Evolutionary conservation across 2,113 vertebrate genomes (phyloP), one percentile per base, ranked within the genome.

Genomic region (Ciconia maguari): DNA sequence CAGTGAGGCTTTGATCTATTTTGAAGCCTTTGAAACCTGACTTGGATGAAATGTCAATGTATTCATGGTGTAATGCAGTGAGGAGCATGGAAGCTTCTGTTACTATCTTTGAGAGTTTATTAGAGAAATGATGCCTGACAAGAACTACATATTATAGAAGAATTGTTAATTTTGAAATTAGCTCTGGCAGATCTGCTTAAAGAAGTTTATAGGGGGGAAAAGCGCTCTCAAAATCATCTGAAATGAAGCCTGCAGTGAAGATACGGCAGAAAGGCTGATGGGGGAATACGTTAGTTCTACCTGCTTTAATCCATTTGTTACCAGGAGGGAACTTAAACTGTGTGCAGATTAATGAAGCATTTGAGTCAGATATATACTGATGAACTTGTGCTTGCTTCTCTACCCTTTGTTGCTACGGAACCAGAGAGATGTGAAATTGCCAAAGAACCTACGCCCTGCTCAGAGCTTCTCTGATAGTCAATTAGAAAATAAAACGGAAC

Each of bases 91-190:
- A 94, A 92, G 36, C 7, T 62, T 91, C 58, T 78, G 49, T 48
- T 84, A 52, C 54, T 83, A 3, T 83, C 77, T 90, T 75, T 62
- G 41, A 74, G 85, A 94, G 41, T 92, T 92, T 96, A 83, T 96
- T 96, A 90, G 71, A 78, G 81, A 89, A 96, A 83, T 86, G 58
- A 79, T 65, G 87, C 74, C 71, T 96, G 83, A 51, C 60, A 76
- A 87, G 65, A 85, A 74, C 69, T 78, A 51, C 65, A 72, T 13
- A 44, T 76, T 91, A 62, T 41, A 86, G 49, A 87, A 78, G 38
- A 93, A 81, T 60, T 87, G 84, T 89, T 97, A 93, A 90, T 93
- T 96, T 92, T 88, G 19, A 96, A 97, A 96, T 93, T 93, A 96
- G 78, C 83, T 93, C 34, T 89, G 79, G 48, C 60, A 90, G 69